Percentiles rank a stretch among this genome's conserved stretches.
phyloP scores from a whole-genome alignment of 2,888 invertebrate genomes.

The Lampropteryx suffumata region DNA sequence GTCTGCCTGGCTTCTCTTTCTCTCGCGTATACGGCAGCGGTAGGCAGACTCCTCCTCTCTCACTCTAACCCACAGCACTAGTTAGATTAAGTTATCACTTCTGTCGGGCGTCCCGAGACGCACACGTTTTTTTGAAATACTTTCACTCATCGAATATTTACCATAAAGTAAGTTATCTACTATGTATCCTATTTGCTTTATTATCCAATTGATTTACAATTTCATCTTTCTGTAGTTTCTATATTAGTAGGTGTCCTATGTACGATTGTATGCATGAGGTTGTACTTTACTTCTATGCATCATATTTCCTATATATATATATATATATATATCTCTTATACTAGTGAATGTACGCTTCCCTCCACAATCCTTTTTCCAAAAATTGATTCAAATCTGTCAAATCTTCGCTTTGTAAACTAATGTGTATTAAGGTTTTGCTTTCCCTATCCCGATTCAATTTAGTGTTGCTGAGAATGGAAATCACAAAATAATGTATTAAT shows the following conservation, averaged over 20 bases:
- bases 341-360: slow-evolving; percentile 10
- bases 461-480: slow-evolving; percentile 14
- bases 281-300: slow-evolving; percentile 4
- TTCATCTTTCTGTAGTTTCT: slow-evolving; percentile 42
- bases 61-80: too few species aligned
- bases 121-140: too few species aligned
- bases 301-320: neutral
- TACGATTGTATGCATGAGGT: slow-evolving; percentile 40
- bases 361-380: neutral
- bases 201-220: slow-evolving; percentile 37
- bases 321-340: slow-evolving; percentile 1
- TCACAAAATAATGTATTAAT: slow-evolving; percentile 17
- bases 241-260: slow-evolving; percentile 35
- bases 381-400: neutral
- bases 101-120: too few species aligned
- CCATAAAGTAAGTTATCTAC: too few species aligned
- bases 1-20: too few species aligned
- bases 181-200: neutral
- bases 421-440: slow-evolving; percentile 6
- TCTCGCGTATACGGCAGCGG: too few species aligned
- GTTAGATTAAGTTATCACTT: too few species aligned
- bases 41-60: too few species aligned
- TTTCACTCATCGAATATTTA: too few species aligned
- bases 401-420: neutral
- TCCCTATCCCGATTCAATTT: neutral